Conservation (phyloP, 2,113 vertebrate species). For the Fregetta grallaria region DNA sequence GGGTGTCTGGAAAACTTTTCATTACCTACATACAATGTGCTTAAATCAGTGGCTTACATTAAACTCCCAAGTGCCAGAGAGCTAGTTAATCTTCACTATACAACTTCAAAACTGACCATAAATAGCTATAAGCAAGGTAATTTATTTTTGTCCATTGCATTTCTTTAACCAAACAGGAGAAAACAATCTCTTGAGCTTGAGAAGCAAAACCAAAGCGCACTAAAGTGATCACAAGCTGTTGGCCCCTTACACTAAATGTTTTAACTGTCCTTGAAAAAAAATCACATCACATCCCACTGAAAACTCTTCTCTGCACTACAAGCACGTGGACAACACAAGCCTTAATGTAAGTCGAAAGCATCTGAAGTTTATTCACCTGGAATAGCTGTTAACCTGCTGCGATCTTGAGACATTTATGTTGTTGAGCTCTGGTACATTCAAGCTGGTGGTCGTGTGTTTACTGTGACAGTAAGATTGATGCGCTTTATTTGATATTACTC, state of each 20-base stretch:
- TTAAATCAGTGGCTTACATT: background rate
- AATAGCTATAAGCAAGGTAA: background rate
- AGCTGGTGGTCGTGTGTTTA: constrained; percentile 84
- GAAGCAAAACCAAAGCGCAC: background rate
- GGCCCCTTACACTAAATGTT: background rate
- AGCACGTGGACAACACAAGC: background rate
- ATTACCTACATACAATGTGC: background rate
- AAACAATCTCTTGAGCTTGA: background rate
- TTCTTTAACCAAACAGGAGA: background rate
- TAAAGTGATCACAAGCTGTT: background rate
- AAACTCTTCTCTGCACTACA: background rate
- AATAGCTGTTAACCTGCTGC: constrained; percentile 84
- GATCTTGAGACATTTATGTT: constrained; percentile 89
- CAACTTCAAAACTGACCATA: background rate
- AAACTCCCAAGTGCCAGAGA: background rate
- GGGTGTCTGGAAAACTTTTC: background rate
- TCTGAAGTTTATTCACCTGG: constrained; percentile 75
- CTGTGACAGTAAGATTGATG: constrained; percentile 89
- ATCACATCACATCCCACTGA: background rate
- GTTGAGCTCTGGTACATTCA: constrained; percentile 87
- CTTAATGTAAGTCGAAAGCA: background rate
- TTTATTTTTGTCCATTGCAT: background rate
- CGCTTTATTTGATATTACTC: constrained; percentile 90
- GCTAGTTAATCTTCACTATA: background rate
- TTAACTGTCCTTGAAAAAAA: background rate